These are phyloP conservation scores for Microcebus murinus DNA, from an alignment of 2,113 vertebrate species.

Conservation along the genomic window DNA sequence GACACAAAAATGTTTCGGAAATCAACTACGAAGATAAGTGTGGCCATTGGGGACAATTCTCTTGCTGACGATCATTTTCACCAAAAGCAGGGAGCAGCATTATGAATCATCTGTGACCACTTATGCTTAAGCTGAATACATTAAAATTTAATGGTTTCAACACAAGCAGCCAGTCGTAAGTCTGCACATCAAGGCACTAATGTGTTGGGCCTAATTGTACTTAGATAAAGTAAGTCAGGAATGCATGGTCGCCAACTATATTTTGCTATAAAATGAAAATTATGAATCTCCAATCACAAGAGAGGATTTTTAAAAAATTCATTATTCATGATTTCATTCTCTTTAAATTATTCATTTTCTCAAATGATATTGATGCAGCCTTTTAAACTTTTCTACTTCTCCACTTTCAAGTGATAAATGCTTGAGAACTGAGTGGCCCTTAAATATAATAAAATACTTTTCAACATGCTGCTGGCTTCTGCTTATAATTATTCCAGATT, in stretches of 20 bases:
- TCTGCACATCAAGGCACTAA: constrained; percentile 79
- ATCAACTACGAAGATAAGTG: constrained; percentile 74
- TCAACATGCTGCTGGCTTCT: neutral
- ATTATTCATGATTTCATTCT: constrained; percentile 86
- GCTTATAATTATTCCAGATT: neutral
- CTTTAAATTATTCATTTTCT: constrained; percentile 86
- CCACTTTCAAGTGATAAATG: constrained; percentile 72
- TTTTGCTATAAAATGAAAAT: constrained; percentile 79
- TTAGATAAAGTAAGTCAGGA: constrained; percentile 77
- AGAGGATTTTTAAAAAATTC: constrained; percentile 75
- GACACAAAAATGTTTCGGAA: constrained; percentile 69
- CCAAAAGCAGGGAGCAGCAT: constrained; percentile 79
- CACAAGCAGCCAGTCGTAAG: constrained; percentile 73
- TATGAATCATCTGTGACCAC: constrained; percentile 86
- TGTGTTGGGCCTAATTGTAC: constrained; percentile 82
- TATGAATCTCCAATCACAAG: constrained; percentile 81
- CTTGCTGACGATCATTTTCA: constrained; percentile 80
- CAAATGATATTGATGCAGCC: constrained; percentile 76
- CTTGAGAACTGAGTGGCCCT: constrained; percentile 42
- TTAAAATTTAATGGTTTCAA: constrained; percentile 86
- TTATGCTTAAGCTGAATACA: constrained; percentile 81
- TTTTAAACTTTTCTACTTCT: constrained; percentile 80
- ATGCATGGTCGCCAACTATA: constrained; percentile 74
- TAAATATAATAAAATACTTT: constrained; percentile 43
- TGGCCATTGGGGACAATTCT: constrained; percentile 71